Evolutionary conservation across 64 coral and sea anemone species (phyloP).

Genomic region (Hydrozoanthus tunicans): DNA sequence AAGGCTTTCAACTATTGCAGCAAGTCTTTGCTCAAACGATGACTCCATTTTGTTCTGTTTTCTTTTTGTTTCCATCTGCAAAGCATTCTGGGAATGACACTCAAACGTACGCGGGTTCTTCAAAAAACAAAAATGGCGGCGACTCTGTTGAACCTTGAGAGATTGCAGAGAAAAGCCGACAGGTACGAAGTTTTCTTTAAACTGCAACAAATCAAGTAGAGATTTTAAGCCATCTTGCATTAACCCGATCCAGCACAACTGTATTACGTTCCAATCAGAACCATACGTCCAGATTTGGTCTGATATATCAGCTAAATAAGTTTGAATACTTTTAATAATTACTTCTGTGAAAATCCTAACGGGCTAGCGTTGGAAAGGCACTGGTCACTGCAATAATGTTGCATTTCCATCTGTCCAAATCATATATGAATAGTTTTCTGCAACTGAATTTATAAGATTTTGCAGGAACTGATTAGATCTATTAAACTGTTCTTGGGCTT

Average conservation of each 20-base stretch:
- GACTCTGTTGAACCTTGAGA: slow-evolving; percentile 37
- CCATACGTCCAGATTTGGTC: no score
- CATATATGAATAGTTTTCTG: no score
- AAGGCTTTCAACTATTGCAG: slow-evolving; percentile 29
- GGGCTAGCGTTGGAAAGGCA: no score
- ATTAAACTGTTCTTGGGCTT: no score
- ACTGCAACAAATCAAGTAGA: background rate
- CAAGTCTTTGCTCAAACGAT: slow-evolving; percentile 40
- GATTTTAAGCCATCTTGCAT: background rate
- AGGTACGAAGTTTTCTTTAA: background rate
- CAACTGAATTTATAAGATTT: no score
- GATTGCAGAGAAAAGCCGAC: slow-evolving; percentile 54
- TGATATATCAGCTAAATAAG: no score
- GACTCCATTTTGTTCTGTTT: slow-evolving; percentile 34
- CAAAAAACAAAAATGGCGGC: slow-evolving; percentile 47
- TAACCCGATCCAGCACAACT: background rate
- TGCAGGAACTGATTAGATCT: no score
- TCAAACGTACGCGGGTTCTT: background rate
- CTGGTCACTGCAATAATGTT: no score
- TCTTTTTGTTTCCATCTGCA: background rate
- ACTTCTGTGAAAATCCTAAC: no score
- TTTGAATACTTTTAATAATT: no score
- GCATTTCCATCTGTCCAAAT: no score
- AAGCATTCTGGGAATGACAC: slow-evolving; percentile 15
- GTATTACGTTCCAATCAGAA: background rate